Base-by-base conservation (phyloP, 2,888 invertebrate genomes). In the Calliscelio sp. region DNA sequence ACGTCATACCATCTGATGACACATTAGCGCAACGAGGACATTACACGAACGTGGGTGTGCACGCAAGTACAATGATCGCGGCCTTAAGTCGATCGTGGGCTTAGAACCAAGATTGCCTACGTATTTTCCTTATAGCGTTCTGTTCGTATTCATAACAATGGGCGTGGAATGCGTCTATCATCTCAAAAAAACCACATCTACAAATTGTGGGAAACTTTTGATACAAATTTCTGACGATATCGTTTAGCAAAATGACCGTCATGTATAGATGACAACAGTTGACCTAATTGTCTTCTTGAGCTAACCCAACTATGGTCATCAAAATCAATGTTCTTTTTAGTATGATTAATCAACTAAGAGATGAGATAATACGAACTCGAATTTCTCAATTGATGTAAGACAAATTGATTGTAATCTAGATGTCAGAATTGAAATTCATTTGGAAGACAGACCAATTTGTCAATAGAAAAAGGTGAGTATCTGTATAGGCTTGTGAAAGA, bases 1-100 rank as follows among this genome's bases (percentile, higher is more conserved):
- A 86, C 88, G 87, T 87, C 87, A 89, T 74, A 85, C 70, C 51
- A 85, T 70, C 63, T 80, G 83, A 84, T 86, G 78, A 80, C 81
- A 86, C 82, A 81, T 77, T 66, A 65, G 63, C 68, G 75, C 79
- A 85, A 85, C 80, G 81, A 79, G 81, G 79, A 85, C 74, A 78
- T 70, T 65, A 75, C 10, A n/a, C 59, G 57, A 25, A 74, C 84
- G 80, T 80, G 84, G 80, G 84, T 73, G 84, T 75, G 77, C 68
- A 25, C 61, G 63, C 77, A 70, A 77, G 75, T 80, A 77, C 84
- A 75, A 80, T 71, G 81, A 77, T 81, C 84, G 84, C 84, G 81
- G 77, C 81, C 84, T 84, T 70, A 71, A 81, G 61, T 77, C 73
- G 71, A 77, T 84, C 77, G 84, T 84, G 81, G 84, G 84, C 63